A percentile compares a stretch with the other conserved stretches of the same genome.
Conservation (phyloP, 2,113 vertebrate genomes). For the Hemicordylus capensis region DNA sequence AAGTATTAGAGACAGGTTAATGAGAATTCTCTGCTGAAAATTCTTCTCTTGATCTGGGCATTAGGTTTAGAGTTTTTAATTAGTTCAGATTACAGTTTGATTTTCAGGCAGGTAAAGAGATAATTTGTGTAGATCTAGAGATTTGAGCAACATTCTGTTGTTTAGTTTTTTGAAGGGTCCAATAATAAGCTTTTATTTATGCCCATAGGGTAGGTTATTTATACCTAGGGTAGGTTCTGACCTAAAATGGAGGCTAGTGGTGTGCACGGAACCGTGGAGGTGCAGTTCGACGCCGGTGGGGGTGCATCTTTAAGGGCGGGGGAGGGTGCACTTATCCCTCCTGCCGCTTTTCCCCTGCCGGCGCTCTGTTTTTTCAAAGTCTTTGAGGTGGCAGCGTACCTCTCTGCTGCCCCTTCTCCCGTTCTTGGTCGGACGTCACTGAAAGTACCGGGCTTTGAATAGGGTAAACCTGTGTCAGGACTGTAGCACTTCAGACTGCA, state of each 20-base stretch:
- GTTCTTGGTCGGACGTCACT: not conserved
- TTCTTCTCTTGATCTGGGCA: slow-evolving; percentile 55
- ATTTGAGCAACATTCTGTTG: slow-evolving; percentile 49
- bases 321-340: too few relatives aligned
- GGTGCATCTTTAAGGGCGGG: too few relatives aligned
- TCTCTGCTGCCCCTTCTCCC: too few relatives aligned
- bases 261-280: too few relatives aligned
- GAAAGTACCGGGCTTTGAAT: not conserved
- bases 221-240: not conserved
- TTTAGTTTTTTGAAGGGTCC: slow-evolving; percentile 40
- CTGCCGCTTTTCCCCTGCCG: too few relatives aligned
- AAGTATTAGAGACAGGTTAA: slow-evolving; percentile 65
- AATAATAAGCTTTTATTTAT: slow-evolving; percentile 37
- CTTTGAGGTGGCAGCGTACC: too few relatives aligned
- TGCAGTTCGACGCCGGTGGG: too few relatives aligned
- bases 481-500: not conserved
- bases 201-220: not conserved
- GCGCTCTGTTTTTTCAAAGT: too few relatives aligned
- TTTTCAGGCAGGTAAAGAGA: slow-evolving; percentile 45
- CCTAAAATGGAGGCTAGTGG: not conserved
- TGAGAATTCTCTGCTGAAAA: slow-evolving; percentile 57
- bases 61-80: slow-evolving; percentile 71
- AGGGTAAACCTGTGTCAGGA: not conserved
- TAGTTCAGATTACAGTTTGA: slow-evolving; percentile 71
- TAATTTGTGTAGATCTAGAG: slow-evolving; percentile 53